Percentiles rank a stretch among this genome's conserved stretches.
Evolutionary conservation across 2,888 invertebrate genomes (phyloP).

Genomic region (Yponomeuta evonymella): DNA sequence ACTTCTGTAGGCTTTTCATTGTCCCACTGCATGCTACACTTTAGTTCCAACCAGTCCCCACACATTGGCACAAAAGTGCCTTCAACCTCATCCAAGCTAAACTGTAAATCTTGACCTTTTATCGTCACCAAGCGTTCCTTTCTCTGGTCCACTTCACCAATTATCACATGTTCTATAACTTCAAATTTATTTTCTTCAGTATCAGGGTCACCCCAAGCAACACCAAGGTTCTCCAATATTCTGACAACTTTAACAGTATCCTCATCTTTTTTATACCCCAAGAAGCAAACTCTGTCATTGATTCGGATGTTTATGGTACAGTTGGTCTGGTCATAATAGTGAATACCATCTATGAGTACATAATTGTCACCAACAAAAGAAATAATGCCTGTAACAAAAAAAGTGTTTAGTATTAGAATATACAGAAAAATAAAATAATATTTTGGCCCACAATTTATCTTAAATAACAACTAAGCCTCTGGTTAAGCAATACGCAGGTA

Average conservation of each 20-base stretch:
- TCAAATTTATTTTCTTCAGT: constrained; percentile 40
- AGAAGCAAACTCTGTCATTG: constrained; percentile 75
- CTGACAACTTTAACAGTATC: constrained; percentile 71
- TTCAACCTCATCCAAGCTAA: constrained; percentile 78
- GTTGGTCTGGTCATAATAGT: constrained; percentile 67
- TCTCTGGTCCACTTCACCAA: constrained; percentile 50
- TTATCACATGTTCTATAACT: constrained; percentile 51
- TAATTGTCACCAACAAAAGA: constrained; percentile 69
- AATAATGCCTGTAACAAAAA: constrained; percentile 68
- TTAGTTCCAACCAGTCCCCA: constrained; percentile 82
- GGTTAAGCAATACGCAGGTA: too few relatives aligned
- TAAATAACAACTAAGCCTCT: too few relatives aligned
- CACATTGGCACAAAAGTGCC: constrained; percentile 80
- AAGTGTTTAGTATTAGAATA: background rate
- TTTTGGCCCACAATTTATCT: background rate
- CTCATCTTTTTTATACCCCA: constrained; percentile 66
- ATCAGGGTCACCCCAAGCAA: constrained; percentile 65
- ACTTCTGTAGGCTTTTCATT: constrained; percentile 68
- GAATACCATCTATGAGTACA: constrained; percentile 77
- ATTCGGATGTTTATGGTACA: constrained; percentile 49
- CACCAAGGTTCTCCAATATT: constrained; percentile 72
- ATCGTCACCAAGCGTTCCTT: constrained; percentile 57
- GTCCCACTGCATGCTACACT: constrained; percentile 78
- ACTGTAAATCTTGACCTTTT: constrained; percentile 71
- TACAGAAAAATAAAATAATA: background rate